Base-by-base conservation (phyloP, 30 jellyfish, hydroid and myxozoan genomes). In the Hydra vulgaris region DNA sequence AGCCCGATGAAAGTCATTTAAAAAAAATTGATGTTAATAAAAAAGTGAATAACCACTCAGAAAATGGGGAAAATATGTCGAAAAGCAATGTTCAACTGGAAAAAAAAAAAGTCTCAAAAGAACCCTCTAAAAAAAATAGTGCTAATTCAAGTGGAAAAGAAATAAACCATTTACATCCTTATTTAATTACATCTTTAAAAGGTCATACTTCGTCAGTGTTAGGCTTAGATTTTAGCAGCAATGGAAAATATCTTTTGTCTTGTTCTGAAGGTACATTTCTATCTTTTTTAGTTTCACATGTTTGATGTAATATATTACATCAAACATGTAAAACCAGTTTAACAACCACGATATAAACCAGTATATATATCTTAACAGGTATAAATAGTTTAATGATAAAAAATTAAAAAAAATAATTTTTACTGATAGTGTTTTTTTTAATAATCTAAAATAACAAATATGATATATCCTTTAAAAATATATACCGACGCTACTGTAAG, bases 161-260 rank as follows among this genome's bases (percentile, higher is more conserved):
- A 17, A 78, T 72, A 3, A 78, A 53, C 22, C 27, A 83, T 21
- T 72, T 95, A 8, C 91, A 90, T 26, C 95, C 94, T 15, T 18
- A 85, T 84, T 72, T 90, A 23, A 20, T 82, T 77, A 23, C 97
- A 12, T 73, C 95, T 15, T 40, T 90, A 81, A 90, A 90, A 70
- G 97, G 97, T 21, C 97, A 90, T 88, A 85, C 95, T n/a, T 95
- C 95, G 1, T 22, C 83, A 23, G 84, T 90, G 8, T 53, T 78
- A 21, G 84, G 81, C 27, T 17, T 82, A 53, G 95, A 90, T 15
- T 86, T 81, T 85, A 90, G 97, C 82, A 74, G 71, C 22, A 85
- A 90, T 81, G 97, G 97, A 25, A 90, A 86, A 27, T 85, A 79
- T 25, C 82, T 90, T 18, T 94, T 95, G 12, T 90, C 96, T 0